phyloP scores from a whole-genome alignment of 2,797 vertebrate species.

The Simalia tracyae region DNA sequence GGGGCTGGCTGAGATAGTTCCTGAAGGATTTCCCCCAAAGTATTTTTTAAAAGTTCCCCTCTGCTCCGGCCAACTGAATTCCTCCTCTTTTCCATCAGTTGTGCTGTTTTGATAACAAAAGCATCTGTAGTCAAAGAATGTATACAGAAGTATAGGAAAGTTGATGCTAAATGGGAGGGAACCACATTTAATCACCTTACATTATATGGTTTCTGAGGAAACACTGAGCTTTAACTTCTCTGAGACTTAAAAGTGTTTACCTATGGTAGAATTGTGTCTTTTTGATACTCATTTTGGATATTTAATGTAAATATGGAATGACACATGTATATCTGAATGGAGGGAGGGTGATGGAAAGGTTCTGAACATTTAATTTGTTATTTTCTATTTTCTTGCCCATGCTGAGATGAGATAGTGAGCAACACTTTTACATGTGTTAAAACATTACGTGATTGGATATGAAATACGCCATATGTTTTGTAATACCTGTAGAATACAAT shows the following conservation, averaged over 20 bases:
- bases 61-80: not conserved
- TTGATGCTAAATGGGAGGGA: not conserved
- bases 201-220: not conserved
- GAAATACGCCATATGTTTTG: no score
- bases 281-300: conserved; percentile 42
- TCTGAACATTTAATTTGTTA: conserved; percentile 8
- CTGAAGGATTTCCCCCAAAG: not conserved
- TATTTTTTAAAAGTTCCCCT: not conserved
- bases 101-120: not conserved
- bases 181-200: not conserved
- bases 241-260: conserved; percentile 20
- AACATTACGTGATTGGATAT: no score
- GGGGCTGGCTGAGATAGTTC: not conserved
- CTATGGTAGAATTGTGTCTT: conserved; percentile 35
- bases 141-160: not conserved
- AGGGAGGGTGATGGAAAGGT: not conserved
- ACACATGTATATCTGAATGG: not conserved
- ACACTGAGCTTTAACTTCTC: not conserved
- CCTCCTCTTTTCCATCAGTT: not conserved
- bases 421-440: not conserved
- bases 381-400: conserved; percentile 23
- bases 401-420: conserved; percentile 36
- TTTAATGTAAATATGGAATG: conserved; percentile 40
- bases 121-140: not conserved
- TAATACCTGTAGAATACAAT: no score